These are phyloP conservation scores for Caranx melampygus DNA, from an alignment of 2,113 vertebrate species.

Conservation along the genomic window DNA sequence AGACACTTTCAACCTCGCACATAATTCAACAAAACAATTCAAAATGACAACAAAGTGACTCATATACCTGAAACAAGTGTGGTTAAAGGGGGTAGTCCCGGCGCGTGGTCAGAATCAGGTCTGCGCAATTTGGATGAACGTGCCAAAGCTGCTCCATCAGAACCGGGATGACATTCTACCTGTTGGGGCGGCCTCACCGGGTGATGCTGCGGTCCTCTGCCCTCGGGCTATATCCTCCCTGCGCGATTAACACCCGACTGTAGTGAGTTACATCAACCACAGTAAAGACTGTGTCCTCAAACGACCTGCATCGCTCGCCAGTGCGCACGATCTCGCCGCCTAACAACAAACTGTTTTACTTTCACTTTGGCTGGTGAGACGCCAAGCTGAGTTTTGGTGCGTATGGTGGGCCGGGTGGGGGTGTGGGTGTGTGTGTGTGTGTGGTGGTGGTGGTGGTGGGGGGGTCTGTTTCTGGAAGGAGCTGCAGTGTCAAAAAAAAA, in stretches of 20 bases:
- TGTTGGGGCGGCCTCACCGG: neutral
- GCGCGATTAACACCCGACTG: neutral
- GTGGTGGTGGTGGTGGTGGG: no score
- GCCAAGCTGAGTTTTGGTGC: no score
- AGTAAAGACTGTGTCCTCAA: neutral
- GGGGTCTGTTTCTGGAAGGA: no score
- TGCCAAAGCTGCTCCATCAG: no score
- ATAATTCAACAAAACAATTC: neutral
- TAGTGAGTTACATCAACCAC: neutral
- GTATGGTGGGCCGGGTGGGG: no score
- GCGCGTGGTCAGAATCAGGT: no score
- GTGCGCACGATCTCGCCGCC: neutral
- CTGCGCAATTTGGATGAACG: constrained; percentile 4
- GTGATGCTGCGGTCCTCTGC: neutral
- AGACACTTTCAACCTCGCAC: neutral
- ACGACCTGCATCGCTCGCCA: no score
- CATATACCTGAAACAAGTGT: neutral
- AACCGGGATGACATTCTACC: no score
- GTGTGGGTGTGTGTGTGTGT: no score
- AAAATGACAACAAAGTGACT: neutral
- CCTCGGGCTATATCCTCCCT: neutral
- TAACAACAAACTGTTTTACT: neutral
- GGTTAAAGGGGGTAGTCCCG: no score
- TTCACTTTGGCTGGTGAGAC: neutral
- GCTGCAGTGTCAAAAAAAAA: no score